Percentiles rank a stretch among this genome's conserved stretches.
Evolutionary conservation across 2,888 invertebrate genomes (phyloP).

Genomic region (Tanytarsus gracilentus): DNA sequence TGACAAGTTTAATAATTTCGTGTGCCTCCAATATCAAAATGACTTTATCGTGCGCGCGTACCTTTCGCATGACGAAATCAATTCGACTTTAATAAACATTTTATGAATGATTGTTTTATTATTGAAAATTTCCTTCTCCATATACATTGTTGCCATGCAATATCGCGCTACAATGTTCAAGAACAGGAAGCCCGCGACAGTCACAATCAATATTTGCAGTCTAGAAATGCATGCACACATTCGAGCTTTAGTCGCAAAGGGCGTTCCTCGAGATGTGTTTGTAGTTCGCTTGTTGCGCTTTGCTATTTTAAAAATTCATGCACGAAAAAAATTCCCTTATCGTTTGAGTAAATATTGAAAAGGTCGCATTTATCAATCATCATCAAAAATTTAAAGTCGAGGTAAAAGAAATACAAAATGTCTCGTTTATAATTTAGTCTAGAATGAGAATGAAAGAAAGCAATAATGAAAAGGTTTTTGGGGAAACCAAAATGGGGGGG

Average conservation of each 20-base stretch:
- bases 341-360: not conserved
- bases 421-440: too few species aligned
- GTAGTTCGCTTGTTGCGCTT: not conserved
- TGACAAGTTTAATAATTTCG: too few species aligned
- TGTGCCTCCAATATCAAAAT: too few species aligned
- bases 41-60: too few species aligned
- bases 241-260: not conserved
- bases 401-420: not conserved
- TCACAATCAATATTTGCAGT: not conserved
- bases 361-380: not conserved
- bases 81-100: too few species aligned
- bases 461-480: too few species aligned
- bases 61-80: too few species aligned
- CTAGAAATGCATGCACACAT: not conserved
- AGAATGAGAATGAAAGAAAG: too few species aligned
- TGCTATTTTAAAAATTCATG: not conserved
- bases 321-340: not conserved
- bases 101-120: constrained; percentile 11
- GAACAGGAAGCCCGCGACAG: too few species aligned
- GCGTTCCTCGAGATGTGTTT: not conserved
- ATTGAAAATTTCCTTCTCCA: constrained; percentile 6
- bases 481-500: too few species aligned
- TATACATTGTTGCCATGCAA: not conserved
- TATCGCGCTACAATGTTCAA: too few species aligned
- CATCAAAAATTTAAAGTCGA: too few species aligned